Evolutionary conservation across 2,888 invertebrate species (phyloP).

Genomic region (Hedychridium roseum): DNA sequence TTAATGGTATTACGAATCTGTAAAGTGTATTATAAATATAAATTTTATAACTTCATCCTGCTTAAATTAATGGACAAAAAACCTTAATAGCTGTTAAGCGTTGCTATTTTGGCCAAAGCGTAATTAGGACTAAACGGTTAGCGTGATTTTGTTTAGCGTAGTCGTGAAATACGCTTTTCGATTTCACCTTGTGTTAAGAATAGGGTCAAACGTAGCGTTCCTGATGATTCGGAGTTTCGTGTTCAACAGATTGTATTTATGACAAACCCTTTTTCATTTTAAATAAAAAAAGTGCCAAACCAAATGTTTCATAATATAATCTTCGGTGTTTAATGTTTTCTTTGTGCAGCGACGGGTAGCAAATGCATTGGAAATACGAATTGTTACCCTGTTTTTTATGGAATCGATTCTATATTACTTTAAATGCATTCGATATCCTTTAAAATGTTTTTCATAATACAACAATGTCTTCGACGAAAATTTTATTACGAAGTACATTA

Average conservation of each 20-base stretch:
- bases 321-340: conserved; percentile 29
- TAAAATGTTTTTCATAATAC: background rate
- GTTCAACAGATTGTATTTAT: conserved; percentile 42
- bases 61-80: conserved; percentile 47
- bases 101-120: conserved; percentile 53
- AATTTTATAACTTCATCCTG: conserved; percentile 63
- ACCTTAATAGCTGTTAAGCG: conserved; percentile 41
- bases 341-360: no score
- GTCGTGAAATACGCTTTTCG: conserved; percentile 35
- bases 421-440: no score
- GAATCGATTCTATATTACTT: no score
- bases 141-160: conserved; percentile 35
- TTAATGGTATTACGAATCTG: conserved; percentile 63
- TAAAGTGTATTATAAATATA: conserved; percentile 65
- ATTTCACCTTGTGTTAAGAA: no score
- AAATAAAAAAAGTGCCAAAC: conserved; percentile 60
- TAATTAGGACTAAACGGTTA: conserved; percentile 49
- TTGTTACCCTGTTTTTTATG: no score
- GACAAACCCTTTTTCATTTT: conserved; percentile 41
- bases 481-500: background rate
- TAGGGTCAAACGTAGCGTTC: no score
- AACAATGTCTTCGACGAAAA: background rate
- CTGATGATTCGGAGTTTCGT: conserved; percentile 28
- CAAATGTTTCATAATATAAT: conserved; percentile 37
- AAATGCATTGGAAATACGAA: no score